Conservation (phyloP, 2,113 vertebrate species). For the Caracal caracal region DNA sequence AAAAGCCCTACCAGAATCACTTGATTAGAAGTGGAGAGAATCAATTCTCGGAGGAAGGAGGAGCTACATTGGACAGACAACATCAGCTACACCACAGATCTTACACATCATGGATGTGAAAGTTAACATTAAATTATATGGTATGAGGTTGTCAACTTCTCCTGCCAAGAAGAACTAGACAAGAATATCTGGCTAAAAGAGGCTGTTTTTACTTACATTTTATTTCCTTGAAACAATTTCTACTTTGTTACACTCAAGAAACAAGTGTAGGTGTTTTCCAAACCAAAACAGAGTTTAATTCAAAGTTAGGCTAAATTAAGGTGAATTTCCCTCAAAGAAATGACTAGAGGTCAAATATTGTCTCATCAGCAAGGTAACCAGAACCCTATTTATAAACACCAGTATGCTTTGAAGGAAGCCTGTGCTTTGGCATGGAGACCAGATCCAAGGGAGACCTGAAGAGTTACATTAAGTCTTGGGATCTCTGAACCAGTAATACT, state of each 20-base stretch:
- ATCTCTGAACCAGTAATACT: neutral
- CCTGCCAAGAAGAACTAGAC: neutral
- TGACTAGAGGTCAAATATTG: neutral
- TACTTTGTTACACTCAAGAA: neutral
- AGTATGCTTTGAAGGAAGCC: neutral
- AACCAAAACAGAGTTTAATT: slow-evolving; percentile 46
- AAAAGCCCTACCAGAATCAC: neutral
- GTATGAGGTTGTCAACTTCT: neutral
- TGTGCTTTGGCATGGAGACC: neutral
- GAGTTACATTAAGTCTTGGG: neutral
- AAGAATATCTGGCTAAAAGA: slow-evolving; percentile 13
- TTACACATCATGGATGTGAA: neutral
- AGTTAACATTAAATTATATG: slow-evolving; percentile 11
- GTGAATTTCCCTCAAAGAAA: slow-evolving; percentile 34
- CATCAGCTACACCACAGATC: neutral
- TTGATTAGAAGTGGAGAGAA: neutral
- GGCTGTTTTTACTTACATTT: neutral
- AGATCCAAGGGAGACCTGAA: neutral
- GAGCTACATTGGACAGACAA: neutral
- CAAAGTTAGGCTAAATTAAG: slow-evolving; percentile 4
- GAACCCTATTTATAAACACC: neutral
- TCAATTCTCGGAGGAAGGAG: neutral
- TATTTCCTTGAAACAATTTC: slow-evolving; percentile 37
- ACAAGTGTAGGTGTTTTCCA: slow-evolving; percentile 27
- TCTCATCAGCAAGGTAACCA: neutral